These are phyloP conservation scores for Xiphophorus birchmanni DNA, from an alignment of 2,797 vertebrate species.

Conservation along the genomic window DNA sequence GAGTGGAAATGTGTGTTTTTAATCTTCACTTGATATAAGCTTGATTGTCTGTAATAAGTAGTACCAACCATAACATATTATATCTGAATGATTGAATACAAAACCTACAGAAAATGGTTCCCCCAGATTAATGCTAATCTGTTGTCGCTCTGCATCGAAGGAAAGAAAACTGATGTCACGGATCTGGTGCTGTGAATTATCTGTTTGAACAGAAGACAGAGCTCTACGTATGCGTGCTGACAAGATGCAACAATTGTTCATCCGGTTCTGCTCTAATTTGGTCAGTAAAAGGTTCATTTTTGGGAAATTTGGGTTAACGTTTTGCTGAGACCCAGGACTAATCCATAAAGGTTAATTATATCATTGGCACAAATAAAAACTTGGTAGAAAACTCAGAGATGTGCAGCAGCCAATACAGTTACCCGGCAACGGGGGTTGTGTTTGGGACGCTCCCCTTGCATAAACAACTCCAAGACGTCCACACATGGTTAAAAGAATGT, in stretches of 20 bases:
- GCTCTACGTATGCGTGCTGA: slow-evolving; percentile 11
- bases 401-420: not conserved
- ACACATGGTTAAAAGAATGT: not conserved
- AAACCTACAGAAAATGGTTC: not conserved
- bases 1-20: not conserved
- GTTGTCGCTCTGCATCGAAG: slow-evolving; percentile 12
- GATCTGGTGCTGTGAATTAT: slow-evolving; percentile 24
- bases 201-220: slow-evolving; percentile 36
- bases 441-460: not conserved
- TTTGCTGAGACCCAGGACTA: not conserved
- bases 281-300: not conserved
- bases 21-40: not conserved
- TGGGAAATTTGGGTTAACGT: not conserved
- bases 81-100: not conserved
- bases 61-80: not conserved
- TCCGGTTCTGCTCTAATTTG: not conserved
- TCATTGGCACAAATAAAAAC: not conserved
- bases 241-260: slow-evolving; percentile 10
- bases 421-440: no score
- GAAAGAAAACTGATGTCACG: slow-evolving; percentile 22
- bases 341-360: not conserved
- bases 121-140: slow-evolving; percentile 16
- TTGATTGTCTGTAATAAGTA: not conserved
- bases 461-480: not conserved
- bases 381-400: not conserved